These are phyloP conservation scores for Parauchenoglanis punctatus DNA, from an alignment of 2,797 vertebrate genomes.

Conservation along the genomic window DNA sequence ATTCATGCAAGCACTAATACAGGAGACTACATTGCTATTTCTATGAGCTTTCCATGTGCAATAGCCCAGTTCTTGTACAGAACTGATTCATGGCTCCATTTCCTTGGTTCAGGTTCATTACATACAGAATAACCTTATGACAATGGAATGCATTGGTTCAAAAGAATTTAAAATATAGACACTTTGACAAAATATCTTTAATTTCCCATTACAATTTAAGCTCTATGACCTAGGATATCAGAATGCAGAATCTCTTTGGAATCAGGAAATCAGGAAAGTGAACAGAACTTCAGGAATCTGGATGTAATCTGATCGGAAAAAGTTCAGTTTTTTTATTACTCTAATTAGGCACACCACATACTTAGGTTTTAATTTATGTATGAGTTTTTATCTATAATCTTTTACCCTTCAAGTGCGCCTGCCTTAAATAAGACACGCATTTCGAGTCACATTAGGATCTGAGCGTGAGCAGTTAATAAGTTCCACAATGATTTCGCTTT, in stretches of 20 bases:
- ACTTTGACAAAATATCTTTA: too few species aligned
- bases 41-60: neutral
- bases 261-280: neutral
- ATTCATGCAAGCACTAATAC: slow-evolving; percentile 1
- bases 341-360: neutral
- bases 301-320: neutral
- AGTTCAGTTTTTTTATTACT: neutral
- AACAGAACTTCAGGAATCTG: neutral
- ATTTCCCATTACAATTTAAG: too few species aligned
- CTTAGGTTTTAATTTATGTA: neutral
- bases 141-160: too few species aligned
- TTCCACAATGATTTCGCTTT: neutral
- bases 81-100: neutral
- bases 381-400: neutral
- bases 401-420: neutral
- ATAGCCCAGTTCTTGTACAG: neutral
- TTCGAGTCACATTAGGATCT: neutral
- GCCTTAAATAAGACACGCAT: neutral
- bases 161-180: too few species aligned
- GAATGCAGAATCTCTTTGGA: too few species aligned
- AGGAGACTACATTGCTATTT: neutral
- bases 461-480: neutral
- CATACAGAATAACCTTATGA: too few species aligned
- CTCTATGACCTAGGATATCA: too few species aligned
- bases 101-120: neutral